Evolutionary conservation across 2,113 vertebrate genomes (phyloP).

Genomic region (Hemibagrus wyckioides): DNA sequence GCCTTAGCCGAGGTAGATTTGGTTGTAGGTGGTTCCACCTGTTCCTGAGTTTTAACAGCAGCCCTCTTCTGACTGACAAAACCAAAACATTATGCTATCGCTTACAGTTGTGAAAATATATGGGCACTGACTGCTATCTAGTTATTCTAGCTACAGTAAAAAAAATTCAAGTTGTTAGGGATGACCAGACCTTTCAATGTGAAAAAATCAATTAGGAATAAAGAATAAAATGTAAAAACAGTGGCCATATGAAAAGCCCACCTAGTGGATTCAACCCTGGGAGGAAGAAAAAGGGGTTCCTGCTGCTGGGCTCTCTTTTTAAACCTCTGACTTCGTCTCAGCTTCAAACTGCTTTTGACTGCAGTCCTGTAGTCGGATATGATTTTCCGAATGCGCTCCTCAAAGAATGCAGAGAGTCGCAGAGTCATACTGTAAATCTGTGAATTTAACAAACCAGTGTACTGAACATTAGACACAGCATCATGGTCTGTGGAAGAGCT

Average conservation of each 20-base stretch:
- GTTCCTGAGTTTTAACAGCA: slow-evolving; percentile 81
- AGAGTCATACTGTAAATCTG: slow-evolving; percentile 99
- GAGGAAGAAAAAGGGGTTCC: slow-evolving; percentile 48
- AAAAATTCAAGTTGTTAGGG: neutral
- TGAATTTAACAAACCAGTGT: slow-evolving; percentile 9
- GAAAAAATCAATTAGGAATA: neutral
- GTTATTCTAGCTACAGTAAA: neutral
- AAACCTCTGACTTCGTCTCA: slow-evolving; percentile 84
- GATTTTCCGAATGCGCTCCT: slow-evolving; percentile 89
- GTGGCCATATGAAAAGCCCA: neutral
- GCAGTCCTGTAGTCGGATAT: slow-evolving; percentile 89
- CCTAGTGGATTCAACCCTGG: slow-evolving; percentile 19
- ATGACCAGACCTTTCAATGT: neutral
- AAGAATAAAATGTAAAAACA: neutral
- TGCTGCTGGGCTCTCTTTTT: slow-evolving; percentile 78
- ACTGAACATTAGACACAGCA: neutral
- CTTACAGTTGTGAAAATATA: too few species aligned
- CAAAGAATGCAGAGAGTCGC: slow-evolving; percentile 91
- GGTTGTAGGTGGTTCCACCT: slow-evolving; percentile 71
- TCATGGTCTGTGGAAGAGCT: neutral
- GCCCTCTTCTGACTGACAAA: slow-evolving; percentile 72
- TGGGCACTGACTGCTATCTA: neutral
- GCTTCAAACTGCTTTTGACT: slow-evolving; percentile 84
- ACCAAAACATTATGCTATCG: neutral
- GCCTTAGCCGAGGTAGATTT: slow-evolving; percentile 88